Evolutionary conservation across 2,113 vertebrate genomes (phyloP).

Genomic region (Cyprinodon tularosa): DNA sequence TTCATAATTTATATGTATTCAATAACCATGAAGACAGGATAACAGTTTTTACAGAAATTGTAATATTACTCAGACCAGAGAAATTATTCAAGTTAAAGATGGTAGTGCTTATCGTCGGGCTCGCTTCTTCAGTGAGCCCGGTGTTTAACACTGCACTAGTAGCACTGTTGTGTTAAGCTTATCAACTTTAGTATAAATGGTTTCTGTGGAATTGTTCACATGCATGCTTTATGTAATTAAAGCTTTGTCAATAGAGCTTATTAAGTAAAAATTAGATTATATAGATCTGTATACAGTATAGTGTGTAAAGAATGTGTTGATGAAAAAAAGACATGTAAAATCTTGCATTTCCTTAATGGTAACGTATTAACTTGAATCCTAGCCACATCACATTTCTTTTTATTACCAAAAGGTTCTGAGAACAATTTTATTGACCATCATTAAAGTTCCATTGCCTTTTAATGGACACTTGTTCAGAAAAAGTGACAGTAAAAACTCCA

Average conservation of each 20-base stretch:
- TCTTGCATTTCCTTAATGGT: not conserved
- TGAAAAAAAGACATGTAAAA: not conserved
- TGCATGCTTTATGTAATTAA: not conserved
- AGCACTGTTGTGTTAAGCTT: too few species aligned
- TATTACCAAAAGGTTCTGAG: constrained; percentile 23
- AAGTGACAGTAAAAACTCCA: constrained; percentile 26
- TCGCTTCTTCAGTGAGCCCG: too few species aligned
- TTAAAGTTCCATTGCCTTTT: constrained; percentile 17
- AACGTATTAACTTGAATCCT: constrained; percentile 17
- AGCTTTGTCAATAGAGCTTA: not conserved
- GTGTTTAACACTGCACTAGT: too few species aligned
- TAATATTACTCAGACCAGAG: too few species aligned
- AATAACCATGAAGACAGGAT: too few species aligned
- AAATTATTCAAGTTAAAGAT: too few species aligned
- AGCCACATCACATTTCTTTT: constrained; percentile 14
- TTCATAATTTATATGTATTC: too few species aligned
- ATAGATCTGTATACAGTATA: too few species aligned
- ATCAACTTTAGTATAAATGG: not conserved
- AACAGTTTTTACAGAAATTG: too few species aligned
- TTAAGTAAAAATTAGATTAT: not conserved
- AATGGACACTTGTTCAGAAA: constrained; percentile 24
- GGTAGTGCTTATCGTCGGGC: too few species aligned
- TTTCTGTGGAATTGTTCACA: not conserved
- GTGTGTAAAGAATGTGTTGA: not conserved
- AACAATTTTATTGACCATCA: constrained; percentile 41